Evolutionary conservation across 1,140 invertebrate species (phyloP).

Genomic region (Phymastichus coffea): DNA sequence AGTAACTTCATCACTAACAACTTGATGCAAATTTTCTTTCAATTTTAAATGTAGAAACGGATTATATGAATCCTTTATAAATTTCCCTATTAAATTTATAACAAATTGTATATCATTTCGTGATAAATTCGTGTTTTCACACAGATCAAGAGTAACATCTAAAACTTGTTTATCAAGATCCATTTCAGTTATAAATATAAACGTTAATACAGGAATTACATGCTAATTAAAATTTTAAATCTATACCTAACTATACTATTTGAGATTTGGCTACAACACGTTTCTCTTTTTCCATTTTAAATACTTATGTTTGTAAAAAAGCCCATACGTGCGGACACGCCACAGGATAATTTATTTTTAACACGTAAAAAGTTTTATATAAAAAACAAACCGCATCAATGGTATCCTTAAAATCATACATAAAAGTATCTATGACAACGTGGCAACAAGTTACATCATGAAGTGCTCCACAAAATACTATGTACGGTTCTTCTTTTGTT

Average conservation of each 20-base stretch:
- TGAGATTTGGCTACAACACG: neutral
- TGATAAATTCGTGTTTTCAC: neutral
- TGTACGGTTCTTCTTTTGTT: neutral
- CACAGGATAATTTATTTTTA: constrained; percentile 14
- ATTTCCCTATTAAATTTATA: neutral
- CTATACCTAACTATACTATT: neutral
- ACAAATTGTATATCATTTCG: neutral
- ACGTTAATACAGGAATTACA: neutral
- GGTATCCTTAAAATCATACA: neutral
- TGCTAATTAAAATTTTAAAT: neutral
- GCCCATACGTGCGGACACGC: constrained; percentile 18
- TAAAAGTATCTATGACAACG: neutral
- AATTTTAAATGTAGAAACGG: neutral
- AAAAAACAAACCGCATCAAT: constrained; percentile 19
- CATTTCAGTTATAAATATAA: neutral
- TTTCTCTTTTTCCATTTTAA: constrained; percentile 1
- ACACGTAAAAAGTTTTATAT: constrained; percentile 19
- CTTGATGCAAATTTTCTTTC: neutral
- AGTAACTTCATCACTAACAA: neutral
- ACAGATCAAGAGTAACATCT: neutral
- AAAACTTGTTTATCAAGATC: neutral
- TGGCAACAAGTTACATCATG: neutral
- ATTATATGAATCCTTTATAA: neutral
- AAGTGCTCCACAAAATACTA: neutral
- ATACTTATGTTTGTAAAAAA: constrained; percentile 20